These are phyloP conservation scores for Aviceda subcristata DNA, from an alignment of 2,113 vertebrate genomes.

Conservation along the genomic window DNA sequence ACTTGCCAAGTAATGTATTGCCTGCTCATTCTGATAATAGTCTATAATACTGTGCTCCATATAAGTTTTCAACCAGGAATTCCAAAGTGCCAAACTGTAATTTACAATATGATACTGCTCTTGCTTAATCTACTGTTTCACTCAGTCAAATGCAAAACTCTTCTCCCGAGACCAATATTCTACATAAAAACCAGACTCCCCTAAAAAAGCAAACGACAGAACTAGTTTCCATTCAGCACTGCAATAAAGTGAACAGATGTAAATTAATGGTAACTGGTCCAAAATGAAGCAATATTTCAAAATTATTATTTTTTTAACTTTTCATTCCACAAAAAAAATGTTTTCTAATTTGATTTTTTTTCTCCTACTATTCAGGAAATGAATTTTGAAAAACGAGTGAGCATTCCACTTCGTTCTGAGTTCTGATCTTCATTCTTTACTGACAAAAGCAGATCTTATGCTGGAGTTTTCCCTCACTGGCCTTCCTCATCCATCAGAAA, in stretches of 20 bases:
- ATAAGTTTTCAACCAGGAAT: background rate
- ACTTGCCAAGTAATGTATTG: background rate
- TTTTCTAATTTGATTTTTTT: background rate
- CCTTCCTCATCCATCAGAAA: background rate
- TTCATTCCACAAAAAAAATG: background rate
- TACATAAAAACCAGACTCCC: background rate
- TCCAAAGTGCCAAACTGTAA: background rate
- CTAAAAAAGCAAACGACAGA: background rate
- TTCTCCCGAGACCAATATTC: background rate
- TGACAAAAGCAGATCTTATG: background rate
- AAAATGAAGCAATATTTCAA: background rate
- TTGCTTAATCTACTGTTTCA: background rate
- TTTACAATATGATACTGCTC: background rate
- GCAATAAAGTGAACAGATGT: background rate
- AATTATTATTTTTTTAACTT: background rate
- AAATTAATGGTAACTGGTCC: background rate
- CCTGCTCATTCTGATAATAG: background rate
- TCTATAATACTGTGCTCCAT: background rate
- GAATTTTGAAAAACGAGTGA: background rate
- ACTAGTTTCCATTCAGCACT: background rate
- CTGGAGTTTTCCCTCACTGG: background rate
- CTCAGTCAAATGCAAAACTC: background rate
- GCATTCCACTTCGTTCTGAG: background rate
- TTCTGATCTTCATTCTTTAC: background rate
- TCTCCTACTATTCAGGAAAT: background rate